Evolutionary conservation across 2,888 invertebrate species (phyloP).

Genomic region (Papilio protenor): DNA sequence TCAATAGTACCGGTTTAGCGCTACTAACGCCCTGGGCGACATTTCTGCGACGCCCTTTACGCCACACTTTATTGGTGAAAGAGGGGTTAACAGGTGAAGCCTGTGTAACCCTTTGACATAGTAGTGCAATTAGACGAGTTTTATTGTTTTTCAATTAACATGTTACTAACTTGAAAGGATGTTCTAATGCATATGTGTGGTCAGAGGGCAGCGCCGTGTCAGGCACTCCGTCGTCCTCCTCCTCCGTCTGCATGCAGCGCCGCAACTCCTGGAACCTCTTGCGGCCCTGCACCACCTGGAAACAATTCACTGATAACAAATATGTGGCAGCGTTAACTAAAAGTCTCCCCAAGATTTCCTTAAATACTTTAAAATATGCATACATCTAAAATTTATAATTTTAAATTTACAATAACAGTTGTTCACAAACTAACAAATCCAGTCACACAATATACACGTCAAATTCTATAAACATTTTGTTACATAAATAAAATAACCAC

Average conservation of each 20-base stretch:
- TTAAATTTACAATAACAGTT: background rate
- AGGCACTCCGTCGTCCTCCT: constrained; percentile 90
- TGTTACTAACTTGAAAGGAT: constrained; percentile 87
- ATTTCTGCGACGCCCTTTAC: no score
- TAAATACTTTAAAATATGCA: background rate
- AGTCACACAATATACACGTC: background rate
- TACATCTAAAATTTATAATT: background rate
- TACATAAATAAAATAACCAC: constrained; percentile 12
- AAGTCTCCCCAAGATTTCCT: background rate
- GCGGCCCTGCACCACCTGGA: constrained; percentile 86
- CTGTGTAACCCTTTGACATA: no score
- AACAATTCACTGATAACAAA: background rate
- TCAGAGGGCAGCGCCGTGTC: constrained; percentile 81
- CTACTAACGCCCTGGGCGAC: no score
- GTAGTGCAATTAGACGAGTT: no score
- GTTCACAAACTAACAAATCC: no score
- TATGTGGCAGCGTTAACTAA: background rate
- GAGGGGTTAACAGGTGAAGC: no score
- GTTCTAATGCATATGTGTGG: constrained; percentile 87
- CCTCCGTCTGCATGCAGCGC: constrained; percentile 94
- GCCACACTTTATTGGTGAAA: no score
- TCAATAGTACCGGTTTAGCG: no score
- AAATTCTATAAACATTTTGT: background rate
- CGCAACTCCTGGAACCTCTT: constrained; percentile 93
- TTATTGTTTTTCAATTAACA: constrained; percentile 37